Base-by-base conservation (phyloP, 1,140 invertebrate species). In the Melanaphis sacchari region DNA sequence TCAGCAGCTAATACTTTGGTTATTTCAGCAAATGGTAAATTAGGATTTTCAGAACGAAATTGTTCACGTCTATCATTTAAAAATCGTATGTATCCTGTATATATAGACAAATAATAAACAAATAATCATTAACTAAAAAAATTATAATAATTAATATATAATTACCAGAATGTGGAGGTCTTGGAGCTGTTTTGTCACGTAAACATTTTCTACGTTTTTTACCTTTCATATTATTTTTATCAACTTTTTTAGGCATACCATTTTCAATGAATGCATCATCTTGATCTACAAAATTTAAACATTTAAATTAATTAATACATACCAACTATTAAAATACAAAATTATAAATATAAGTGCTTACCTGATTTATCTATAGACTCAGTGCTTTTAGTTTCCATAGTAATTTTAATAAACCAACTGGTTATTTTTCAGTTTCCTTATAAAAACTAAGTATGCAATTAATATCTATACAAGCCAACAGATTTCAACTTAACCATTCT, bases 1-100 rank as follows among this genome's bases (percentile, higher is more conserved):
- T 99, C 98, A 94, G 97, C 96, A 91, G 98, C 98, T 93, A 99
- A 95, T 88, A 98, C 96, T 95, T 98, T 97, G 0, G 98, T 99
- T n/a, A 99, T 97, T 95, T 99, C 98, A 49, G 98, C 96, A 95
- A 99, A 99, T 3, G 97, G 96, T 92, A 98, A 95, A 54, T 96
- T 97, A 9, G 98, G 98, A 95, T 98, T 97, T 94, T 98, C 97
- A 59, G 96, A 96, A 87, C 98, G 95, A 36, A 98, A 96, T 94
- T 97, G 96, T 94, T 99, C 98, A 93, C 98, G 95, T 11, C 98
- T 95, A 94, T 99, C 98, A 95, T 99, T 99, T 94, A 99, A 96
- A 95, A 98, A 99, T 93, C 98, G 96, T 2, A 98, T 96, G 95
- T 98, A 98, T 22, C 97, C 97, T 97, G 94, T 52, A 95, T 95